Evolutionary conservation across 2,113 vertebrate genomes (phyloP), one percentile per base, ranked within the genome.

Genomic region (Ramphastos sulfuratus): DNA sequence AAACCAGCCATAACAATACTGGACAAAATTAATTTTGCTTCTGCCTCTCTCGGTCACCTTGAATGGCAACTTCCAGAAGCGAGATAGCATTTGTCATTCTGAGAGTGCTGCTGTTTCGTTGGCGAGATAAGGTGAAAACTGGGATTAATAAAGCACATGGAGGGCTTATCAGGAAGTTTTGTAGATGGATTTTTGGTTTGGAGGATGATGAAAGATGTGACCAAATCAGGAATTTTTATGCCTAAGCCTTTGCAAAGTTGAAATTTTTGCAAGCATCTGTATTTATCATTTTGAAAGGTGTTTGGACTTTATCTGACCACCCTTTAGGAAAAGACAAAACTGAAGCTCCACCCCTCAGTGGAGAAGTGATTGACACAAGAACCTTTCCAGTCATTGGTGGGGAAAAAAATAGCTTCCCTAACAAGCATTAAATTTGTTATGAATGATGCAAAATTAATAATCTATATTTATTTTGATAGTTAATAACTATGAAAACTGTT

Each of bases 21-120:
- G 48, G 24, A 73, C 44, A 70, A 90, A 86, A 96, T 82, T 18
- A 25, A 25, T 73, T 84, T 72, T 94, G 74, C 65, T 71, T 44
- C 11, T 77, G 70, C 60, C 74, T 92, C 55, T 33, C 61, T 89
- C 75, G 67, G 83, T 79, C 86, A 91, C 88, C 55, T 95, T 86
- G 79, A 85, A 74, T n/a, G 71, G 23, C 9, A 50, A 14, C 69
- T 95, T 95, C 44, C 44, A 61, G 42, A 85, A 85, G 42, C 1
- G 33, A 65, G 63, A 90, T 61, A 89, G 63, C 37, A 39, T 79
- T 95, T 95, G 55, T 87, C 25, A 25, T 90, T 92, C 61, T 87
- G 46, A 74, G 21, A 63, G 48, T 35, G 37, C 52, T 93, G 56
- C 46, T 81, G 2, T 83, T 90, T 82, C 78, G n/a, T 83, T 27